Conservation (phyloP, 2,113 vertebrate species). For the Dasyornis broadbenti region DNA sequence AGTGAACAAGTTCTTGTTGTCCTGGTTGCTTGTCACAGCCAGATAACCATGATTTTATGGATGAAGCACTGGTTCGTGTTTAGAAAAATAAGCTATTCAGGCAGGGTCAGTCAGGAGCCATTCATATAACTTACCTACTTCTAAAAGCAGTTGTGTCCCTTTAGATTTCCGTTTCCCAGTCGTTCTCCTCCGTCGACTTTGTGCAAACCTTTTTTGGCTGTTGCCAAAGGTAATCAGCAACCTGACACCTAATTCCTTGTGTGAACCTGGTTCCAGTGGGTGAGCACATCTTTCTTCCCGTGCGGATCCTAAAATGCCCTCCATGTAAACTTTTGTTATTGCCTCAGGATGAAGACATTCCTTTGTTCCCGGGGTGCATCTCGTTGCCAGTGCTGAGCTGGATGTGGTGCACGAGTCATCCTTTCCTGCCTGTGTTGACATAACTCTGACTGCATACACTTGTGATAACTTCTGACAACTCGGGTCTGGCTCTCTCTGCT, state of each 20-base stretch:
- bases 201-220: not conserved
- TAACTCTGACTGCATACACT: not conserved
- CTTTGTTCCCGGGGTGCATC: rapidly evolving
- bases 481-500: not conserved
- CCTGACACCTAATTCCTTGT: not conserved
- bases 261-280: not conserved
- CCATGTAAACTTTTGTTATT: not conserved
- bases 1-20: not conserved
- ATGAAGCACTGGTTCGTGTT: not conserved
- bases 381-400: not conserved
- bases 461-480: not conserved
- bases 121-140: not conserved
- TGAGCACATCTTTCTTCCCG: not conserved
- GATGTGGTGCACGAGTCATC: not conserved
- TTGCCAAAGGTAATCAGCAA: not conserved
- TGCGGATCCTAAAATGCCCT: not conserved
- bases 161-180: not conserved
- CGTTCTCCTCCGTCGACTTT: not conserved
- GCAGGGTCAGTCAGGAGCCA: not conserved
- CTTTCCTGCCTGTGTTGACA: not conserved
- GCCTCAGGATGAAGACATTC: not conserved
- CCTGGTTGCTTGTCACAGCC: not conserved
- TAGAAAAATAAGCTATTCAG: not conserved
- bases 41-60: not conserved
- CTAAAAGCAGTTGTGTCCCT: not conserved